Conservation (phyloP, 2,113 vertebrate genomes). For the Stigmatopora nigra region DNA sequence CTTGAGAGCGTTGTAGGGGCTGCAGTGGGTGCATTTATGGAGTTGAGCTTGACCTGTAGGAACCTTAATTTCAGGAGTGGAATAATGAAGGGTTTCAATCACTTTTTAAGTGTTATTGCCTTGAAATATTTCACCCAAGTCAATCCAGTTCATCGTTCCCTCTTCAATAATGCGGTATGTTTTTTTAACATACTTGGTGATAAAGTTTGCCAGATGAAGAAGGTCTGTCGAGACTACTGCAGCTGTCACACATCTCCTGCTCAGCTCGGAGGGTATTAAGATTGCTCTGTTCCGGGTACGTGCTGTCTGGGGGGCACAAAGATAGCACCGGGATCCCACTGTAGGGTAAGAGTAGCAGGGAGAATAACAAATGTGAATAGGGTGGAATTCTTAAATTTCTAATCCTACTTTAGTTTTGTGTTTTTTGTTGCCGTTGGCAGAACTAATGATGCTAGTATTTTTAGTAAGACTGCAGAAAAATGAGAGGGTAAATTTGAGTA, state of each 20-base stretch:
- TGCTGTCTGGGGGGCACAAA: constrained; percentile 66
- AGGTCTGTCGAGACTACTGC: constrained; percentile 58
- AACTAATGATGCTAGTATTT: constrained; percentile 26
- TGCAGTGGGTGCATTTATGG: constrained; percentile 51
- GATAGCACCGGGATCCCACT: constrained; percentile 69
- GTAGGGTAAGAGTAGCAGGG: constrained; percentile 14
- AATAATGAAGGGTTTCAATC: not conserved
- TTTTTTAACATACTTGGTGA: constrained; percentile 52
- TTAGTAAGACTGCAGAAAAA: constrained; percentile 16
- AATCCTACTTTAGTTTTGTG: constrained; percentile 8
- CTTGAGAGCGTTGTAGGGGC: constrained; percentile 39
- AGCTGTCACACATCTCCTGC: constrained; percentile 56
- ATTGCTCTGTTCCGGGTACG: constrained; percentile 40
- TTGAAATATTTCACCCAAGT: not conserved
- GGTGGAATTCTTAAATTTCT: constrained; percentile 1
- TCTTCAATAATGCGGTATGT: not conserved
- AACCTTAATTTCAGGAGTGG: constrained; percentile 32
- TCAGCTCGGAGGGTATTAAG: constrained; percentile 52
- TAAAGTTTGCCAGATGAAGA: constrained; percentile 66
- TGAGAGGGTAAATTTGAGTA: not conserved
- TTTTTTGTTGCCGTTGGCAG: constrained; percentile 6
- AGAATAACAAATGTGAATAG: constrained; percentile 11
- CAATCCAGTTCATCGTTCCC: not conserved
- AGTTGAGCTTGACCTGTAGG: constrained; percentile 44
- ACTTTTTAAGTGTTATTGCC: not conserved